A percentile compares a stretch with the other conserved stretches of the same genome.
These are phyloP conservation scores for Dicrurus megarhynchus DNA, from an alignment of 2,113 vertebrate species.

Conservation along the genomic window DNA sequence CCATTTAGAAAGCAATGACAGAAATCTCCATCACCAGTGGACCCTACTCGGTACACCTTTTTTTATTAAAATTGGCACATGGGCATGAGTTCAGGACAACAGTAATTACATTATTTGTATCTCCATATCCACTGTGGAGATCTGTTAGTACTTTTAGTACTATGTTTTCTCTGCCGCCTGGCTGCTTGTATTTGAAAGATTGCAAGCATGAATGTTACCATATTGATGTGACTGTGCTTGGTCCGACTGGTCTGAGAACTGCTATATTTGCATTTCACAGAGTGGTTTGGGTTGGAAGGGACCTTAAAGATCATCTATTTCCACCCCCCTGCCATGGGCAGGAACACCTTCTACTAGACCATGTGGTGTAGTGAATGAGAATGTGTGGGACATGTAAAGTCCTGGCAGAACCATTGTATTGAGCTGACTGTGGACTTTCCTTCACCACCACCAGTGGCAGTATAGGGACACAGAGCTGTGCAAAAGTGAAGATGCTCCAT, in stretches of 20 bases:
- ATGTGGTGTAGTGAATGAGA: neutral
- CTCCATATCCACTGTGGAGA: neutral
- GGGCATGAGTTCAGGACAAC: neutral
- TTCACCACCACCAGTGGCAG: neutral
- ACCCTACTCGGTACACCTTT: neutral
- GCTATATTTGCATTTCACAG: neutral
- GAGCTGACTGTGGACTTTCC: neutral
- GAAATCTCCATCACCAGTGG: neutral
- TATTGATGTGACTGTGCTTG: neutral
- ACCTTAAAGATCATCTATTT: neutral
- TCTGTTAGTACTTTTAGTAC: neutral
- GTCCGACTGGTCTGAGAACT: neutral
- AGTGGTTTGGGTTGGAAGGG: neutral
- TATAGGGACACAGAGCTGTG: neutral
- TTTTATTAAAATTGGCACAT: neutral
- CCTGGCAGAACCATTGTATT: neutral
- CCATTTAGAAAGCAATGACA: neutral
- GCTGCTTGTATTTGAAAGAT: neutral
- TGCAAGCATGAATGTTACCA: neutral
- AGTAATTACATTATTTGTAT: neutral
- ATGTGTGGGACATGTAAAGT: neutral
- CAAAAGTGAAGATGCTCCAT: neutral
- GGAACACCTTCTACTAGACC: neutral
- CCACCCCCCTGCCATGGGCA: neutral
- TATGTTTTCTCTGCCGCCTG: neutral